Percentiles rank a stretch among this genome's conserved stretches.
phyloP scores from a whole-genome alignment of 2,797 vertebrate species.

The Acropternis orthonyx region DNA sequence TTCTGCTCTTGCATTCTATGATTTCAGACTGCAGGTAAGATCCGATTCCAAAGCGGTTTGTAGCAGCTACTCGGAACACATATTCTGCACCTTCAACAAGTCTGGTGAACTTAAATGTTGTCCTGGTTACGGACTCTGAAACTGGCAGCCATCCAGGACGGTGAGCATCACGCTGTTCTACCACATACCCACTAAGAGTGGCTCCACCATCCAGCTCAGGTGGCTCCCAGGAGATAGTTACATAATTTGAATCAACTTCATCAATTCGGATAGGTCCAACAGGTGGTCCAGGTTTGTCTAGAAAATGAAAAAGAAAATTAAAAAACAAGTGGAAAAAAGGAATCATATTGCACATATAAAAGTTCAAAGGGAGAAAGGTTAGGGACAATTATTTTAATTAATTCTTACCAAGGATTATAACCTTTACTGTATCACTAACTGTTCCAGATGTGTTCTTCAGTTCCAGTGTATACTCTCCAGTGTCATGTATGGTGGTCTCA shows the following conservation, averaged over 20 bases:
- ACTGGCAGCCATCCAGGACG: constrained; percentile 96
- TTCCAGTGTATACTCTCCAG: constrained; percentile 90
- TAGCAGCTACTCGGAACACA: constrained; percentile 93
- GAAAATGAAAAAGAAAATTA: background rate
- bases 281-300: constrained; percentile 95
- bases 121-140: constrained; percentile 91
- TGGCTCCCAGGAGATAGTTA: constrained; percentile 92
- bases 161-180: constrained; percentile 97
- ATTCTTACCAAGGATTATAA: constrained; percentile 92
- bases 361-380: background rate
- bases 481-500: constrained; percentile 92
- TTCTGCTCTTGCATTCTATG: constrained; percentile 91
- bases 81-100: constrained; percentile 94
- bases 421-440: constrained; percentile 87
- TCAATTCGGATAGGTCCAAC: constrained; percentile 88
- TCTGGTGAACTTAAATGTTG: constrained; percentile 89
- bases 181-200: constrained; percentile 89
- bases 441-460: constrained; percentile 90
- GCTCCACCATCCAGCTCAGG: constrained; percentile 92
- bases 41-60: constrained; percentile 94
- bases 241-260: constrained; percentile 89
- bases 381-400: background rate
- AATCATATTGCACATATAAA: background rate
- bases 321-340: background rate
- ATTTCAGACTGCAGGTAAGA: constrained; percentile 94